Percentiles rank a stretch among this genome's conserved stretches.
phyloP scores from a whole-genome alignment of 37 sponge, comb jelly and placozoan species.

The Hormiphora californensis region DNA sequence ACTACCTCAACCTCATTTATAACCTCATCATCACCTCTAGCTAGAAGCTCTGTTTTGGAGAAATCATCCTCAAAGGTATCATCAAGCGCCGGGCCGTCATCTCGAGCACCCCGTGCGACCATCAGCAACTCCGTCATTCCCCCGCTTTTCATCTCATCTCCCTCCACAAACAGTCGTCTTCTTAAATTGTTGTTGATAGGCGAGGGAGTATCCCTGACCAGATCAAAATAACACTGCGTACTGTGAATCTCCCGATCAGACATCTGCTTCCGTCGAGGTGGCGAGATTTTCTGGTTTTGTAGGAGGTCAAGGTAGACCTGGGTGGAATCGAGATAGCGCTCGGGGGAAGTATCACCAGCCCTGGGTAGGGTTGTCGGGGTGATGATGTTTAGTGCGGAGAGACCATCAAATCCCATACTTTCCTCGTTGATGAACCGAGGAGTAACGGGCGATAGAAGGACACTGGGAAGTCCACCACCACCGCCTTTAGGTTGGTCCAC shows the following conservation, averaged over 20 bases:
- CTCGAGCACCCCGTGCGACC: too few species aligned
- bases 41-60: too few species aligned
- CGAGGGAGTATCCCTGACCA: not conserved
- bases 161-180: conserved; percentile 15
- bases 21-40: too few species aligned
- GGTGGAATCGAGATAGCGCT: not conserved
- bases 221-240: not conserved
- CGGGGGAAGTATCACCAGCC: not conserved
- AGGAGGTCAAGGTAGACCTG: not conserved
- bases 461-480: too few species aligned
- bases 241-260: not conserved
- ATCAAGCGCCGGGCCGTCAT: too few species aligned
- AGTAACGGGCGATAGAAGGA: conserved; percentile 5
- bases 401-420: conserved; percentile 27
- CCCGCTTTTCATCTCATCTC: too few species aligned
- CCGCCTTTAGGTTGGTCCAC: too few species aligned
- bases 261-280: not conserved
- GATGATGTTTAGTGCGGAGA: conserved; percentile 1
- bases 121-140: too few species aligned
- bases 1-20: too few species aligned
- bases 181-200: too few species aligned
- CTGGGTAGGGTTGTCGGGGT: too few species aligned
- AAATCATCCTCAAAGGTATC: too few species aligned
- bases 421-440: conserved; percentile 23
- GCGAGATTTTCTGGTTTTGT: not conserved